Percentiles rank a stretch among this genome's conserved stretches.
These are phyloP conservation scores for Grammomys dolichurus DNA, from an alignment of 2,113 vertebrate species.

Conservation along the genomic window DNA sequence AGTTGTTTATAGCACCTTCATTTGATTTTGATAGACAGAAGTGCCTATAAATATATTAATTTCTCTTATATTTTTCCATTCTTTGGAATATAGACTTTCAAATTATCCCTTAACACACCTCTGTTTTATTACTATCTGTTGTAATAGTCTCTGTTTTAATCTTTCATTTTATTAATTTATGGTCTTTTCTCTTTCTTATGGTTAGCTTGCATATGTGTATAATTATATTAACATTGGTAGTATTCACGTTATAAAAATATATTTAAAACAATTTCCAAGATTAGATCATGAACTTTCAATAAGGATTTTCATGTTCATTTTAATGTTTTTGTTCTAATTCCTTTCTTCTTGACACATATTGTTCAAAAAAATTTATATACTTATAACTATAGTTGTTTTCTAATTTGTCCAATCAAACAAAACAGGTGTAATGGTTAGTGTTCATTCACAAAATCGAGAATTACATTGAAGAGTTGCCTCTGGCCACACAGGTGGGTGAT, in stretches of 20 bases:
- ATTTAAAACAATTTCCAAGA: constrained; percentile 28
- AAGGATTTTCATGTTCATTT: neutral
- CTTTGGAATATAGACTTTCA: neutral
- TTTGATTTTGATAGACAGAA: neutral
- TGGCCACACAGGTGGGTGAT: neutral
- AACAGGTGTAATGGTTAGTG: neutral
- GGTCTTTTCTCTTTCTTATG: neutral
- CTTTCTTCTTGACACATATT: neutral
- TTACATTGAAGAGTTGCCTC: neutral
- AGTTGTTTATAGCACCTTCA: neutral
- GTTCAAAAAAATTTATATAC: neutral
- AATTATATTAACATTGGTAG: neutral
- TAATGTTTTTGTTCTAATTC: neutral
- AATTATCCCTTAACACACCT: neutral
- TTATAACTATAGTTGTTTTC: neutral
- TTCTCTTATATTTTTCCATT: neutral
- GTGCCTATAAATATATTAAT: neutral
- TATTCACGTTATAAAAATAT: constrained; percentile 1
- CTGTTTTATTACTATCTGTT: neutral
- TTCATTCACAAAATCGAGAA: neutral
- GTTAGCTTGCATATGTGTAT: neutral
- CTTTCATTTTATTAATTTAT: neutral
- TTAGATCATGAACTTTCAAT: neutral
- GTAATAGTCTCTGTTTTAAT: neutral
- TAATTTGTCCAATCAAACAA: neutral